Evolutionary conservation across 1,140 invertebrate genomes (phyloP).

Genomic region (Pseudomyrmex cubaensis): DNA sequence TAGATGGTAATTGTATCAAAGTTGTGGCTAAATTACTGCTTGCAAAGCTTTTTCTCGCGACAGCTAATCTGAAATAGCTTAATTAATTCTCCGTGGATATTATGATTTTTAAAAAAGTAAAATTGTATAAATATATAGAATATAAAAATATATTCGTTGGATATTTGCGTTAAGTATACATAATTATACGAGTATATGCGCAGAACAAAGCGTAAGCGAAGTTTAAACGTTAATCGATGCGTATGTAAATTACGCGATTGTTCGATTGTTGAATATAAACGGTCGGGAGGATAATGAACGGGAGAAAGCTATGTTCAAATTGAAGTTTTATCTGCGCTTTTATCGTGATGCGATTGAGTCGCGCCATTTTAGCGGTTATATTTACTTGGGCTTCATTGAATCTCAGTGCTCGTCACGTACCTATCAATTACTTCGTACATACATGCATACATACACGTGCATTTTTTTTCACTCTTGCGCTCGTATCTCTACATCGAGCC

Average conservation of each 20-base stretch:
- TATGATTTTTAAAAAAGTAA: too few species aligned
- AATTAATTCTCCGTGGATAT: too few species aligned
- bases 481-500: slow-evolving; percentile 24
- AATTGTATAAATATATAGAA: background rate
- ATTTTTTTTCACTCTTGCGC: background rate
- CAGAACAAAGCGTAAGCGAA: background rate
- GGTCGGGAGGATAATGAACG: slow-evolving; percentile 31
- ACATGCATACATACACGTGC: background rate
- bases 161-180: background rate
- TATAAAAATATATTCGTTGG: background rate
- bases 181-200: background rate
- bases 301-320: slow-evolving; percentile 68
- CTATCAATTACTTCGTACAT: slow-evolving; percentile 57
- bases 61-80: too few species aligned
- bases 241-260: slow-evolving; percentile 27
- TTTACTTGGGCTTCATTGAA: slow-evolving; percentile 45
- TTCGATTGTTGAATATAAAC: slow-evolving; percentile 21
- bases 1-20: background rate
- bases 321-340: slow-evolving; percentile 34
- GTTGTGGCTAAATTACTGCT: background rate
- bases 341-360: slow-evolving; percentile 31
- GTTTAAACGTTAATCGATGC: background rate
- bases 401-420: slow-evolving; percentile 23
- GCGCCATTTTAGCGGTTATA: slow-evolving; percentile 14
- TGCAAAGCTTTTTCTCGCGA: background rate